Evolutionary conservation across 2,888 invertebrate species (phyloP).

Genomic region (Apodemia mormo): DNA sequence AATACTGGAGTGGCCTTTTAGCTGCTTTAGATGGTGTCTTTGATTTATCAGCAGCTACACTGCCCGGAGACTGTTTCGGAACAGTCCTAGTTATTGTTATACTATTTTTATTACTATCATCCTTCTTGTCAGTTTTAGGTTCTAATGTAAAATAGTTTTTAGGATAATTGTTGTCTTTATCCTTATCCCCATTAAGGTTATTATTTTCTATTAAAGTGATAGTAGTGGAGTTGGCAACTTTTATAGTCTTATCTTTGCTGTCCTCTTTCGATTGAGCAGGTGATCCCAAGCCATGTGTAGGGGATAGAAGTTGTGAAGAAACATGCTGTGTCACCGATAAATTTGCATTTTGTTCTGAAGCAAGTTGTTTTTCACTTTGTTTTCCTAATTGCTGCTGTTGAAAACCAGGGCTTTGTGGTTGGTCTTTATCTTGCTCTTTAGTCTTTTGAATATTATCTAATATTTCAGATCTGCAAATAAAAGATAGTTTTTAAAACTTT

Average conservation of each 20-base stretch:
- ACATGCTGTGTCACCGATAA: constrained; percentile 67
- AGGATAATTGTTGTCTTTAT: constrained; percentile 64
- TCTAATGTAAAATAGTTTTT: constrained; percentile 73
- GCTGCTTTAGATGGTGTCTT: constrained; percentile 56
- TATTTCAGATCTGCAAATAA: constrained; percentile 68
- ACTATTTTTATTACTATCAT: constrained; percentile 76
- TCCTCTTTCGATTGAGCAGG: constrained; percentile 61
- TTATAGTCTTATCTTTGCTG: constrained; percentile 67
- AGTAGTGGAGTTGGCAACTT: constrained; percentile 71
- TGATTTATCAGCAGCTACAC: constrained; percentile 55
- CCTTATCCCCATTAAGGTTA: constrained; percentile 62
- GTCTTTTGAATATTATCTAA: constrained; percentile 82
- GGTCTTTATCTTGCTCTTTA: constrained; percentile 69
- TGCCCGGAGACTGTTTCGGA: constrained; percentile 61
- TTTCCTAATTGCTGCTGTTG: constrained; percentile 54
- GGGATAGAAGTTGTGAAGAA: constrained; percentile 62
- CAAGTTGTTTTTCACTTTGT: constrained; percentile 54
- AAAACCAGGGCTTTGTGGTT: constrained; percentile 55
- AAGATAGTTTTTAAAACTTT: constrained; percentile 23
- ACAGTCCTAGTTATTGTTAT: constrained; percentile 73
- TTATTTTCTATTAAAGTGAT: constrained; percentile 72
- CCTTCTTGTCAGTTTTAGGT: constrained; percentile 72
- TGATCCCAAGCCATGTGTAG: constrained; percentile 54
- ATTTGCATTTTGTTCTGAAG: constrained; percentile 54
- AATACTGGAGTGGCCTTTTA: constrained; percentile 83